Percentiles rank a stretch among this genome's conserved stretches.
These are phyloP conservation scores for Heteractis magnifica DNA, from an alignment of 92 coral and sea anemone genomes.

Conservation along the genomic window DNA sequence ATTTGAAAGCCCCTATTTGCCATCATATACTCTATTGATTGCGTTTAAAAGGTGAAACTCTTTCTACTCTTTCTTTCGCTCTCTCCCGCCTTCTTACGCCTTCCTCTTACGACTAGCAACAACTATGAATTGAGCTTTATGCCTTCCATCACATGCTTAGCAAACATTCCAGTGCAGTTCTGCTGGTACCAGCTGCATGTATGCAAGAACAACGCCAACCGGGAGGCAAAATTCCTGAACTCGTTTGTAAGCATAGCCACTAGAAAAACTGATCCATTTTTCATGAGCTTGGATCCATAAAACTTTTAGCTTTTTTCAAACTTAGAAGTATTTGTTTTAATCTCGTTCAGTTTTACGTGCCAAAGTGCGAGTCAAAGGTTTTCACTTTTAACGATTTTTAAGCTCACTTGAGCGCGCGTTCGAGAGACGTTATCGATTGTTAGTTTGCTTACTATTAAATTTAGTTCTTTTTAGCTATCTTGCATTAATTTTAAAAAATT, in stretches of 20 bases:
- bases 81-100: too few species aligned
- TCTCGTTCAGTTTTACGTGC: too few species aligned
- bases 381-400: not conserved
- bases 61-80: too few species aligned
- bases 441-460: not conserved
- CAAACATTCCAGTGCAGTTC: constrained; percentile 17
- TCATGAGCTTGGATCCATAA: not conserved
- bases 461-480: not conserved
- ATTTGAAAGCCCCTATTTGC: too few species aligned
- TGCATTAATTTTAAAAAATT: too few species aligned
- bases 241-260: not conserved
- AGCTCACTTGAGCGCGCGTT: not conserved
- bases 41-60: too few species aligned
- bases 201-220: not conserved
- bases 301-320: not conserved
- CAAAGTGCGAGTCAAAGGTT: too few species aligned
- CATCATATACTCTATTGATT: too few species aligned
- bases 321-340: too few species aligned
- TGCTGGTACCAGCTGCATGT: constrained; percentile 8
- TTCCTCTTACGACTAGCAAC: too few species aligned
- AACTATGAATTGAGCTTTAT: too few species aligned
- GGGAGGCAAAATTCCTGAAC: constrained; percentile 21
- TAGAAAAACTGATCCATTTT: not conserved
- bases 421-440: not conserved
- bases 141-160: not conserved